Conservation (phyloP, 2,797 vertebrate species). For the Masticophis lateralis region DNA sequence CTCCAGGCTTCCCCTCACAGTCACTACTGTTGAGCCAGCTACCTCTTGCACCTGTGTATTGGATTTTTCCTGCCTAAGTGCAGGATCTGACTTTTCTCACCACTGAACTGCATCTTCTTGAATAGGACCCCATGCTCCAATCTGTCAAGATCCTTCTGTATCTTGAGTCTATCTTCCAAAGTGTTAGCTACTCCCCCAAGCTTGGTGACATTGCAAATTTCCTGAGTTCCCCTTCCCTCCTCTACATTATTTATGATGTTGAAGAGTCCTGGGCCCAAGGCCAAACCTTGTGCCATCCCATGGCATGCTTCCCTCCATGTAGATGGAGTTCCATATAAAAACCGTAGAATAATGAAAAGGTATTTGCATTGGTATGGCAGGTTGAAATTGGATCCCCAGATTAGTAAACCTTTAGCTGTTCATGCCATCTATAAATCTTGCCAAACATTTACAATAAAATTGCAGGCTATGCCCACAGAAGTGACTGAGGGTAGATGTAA, state of each 20-base stretch:
- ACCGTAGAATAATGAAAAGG: neutral
- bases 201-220: neutral
- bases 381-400: neutral
- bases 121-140: neutral
- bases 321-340: neutral
- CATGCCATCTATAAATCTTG: neutral
- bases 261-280: neutral
- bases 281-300: neutral
- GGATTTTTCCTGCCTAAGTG: neutral
- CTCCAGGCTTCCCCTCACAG: neutral
- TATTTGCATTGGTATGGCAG: neutral
- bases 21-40: neutral
- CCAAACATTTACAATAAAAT: neutral
- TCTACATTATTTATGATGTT: neutral
- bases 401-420: neutral
- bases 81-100: neutral
- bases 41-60: neutral
- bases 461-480: neutral
- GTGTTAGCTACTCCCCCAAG: neutral
- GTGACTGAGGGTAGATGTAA: neutral
- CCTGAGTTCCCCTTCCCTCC: neutral
- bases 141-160: neutral
- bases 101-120: neutral
- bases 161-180: neutral
- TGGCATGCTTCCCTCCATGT: no score